Conservation (phyloP, 2,888 invertebrate genomes). For the Thecophora atra region DNA sequence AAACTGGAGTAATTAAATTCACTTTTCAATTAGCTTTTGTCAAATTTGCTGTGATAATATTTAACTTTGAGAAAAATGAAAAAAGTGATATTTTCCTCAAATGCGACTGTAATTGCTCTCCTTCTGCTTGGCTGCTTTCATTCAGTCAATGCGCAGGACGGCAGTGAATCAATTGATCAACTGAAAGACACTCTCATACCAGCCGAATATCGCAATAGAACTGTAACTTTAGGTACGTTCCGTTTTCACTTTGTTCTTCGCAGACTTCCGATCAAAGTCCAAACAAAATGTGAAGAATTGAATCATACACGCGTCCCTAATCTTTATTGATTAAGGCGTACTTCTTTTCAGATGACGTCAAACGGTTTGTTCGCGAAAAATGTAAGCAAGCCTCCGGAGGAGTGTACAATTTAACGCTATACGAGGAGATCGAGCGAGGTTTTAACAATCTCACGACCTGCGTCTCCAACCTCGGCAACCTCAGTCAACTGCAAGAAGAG, state of each 20-base stretch:
- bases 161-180: slow-evolving; percentile 50
- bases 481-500: slow-evolving; percentile 71
- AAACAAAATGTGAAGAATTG: too few relatives aligned
- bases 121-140: slow-evolving; percentile 34
- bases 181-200: slow-evolving; percentile 58
- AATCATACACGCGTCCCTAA: too few relatives aligned
- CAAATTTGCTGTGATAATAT: background rate
- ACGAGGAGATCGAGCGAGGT: slow-evolving; percentile 67
- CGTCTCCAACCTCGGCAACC: slow-evolving; percentile 70
- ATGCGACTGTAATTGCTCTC: slow-evolving; percentile 47
- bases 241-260: too few relatives aligned
- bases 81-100: slow-evolving; percentile 42
- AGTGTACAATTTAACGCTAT: slow-evolving; percentile 67
- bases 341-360: slow-evolving; percentile 66
- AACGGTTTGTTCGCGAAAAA: slow-evolving; percentile 72
- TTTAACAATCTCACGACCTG: slow-evolving; percentile 68
- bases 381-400: slow-evolving; percentile 73
- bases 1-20: too few relatives aligned
- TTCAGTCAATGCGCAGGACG: slow-evolving; percentile 26
- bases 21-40: too few relatives aligned
- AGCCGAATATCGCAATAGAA: slow-evolving; percentile 55
- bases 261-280: background rate
- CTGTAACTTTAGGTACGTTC: slow-evolving; percentile 54
- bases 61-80: background rate
- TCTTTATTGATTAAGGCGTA: too few relatives aligned